A percentile compares a stretch with the other conserved stretches of the same genome.
phyloP scores from a whole-genome alignment of 2,888 invertebrate species.

The Lycocerus yunnanus region DNA sequence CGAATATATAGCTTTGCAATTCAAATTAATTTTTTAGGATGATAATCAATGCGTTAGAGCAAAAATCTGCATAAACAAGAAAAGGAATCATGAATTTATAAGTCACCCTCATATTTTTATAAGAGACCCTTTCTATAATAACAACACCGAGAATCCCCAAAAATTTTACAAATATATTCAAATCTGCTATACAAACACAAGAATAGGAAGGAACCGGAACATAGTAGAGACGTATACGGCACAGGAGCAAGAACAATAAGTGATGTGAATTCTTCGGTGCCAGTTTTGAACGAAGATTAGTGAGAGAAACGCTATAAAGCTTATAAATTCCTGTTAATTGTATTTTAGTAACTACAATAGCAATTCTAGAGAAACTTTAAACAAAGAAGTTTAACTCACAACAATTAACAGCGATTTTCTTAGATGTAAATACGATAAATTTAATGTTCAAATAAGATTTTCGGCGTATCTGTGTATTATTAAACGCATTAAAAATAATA shows the following conservation, averaged over 20 bases:
- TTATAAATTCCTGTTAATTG: slow-evolving; percentile 33
- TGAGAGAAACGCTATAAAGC: slow-evolving; percentile 31
- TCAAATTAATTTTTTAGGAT: slow-evolving; percentile 15
- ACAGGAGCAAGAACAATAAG: slow-evolving; percentile 30
- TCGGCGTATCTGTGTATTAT: not conserved
- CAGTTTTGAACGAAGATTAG: slow-evolving; percentile 31
- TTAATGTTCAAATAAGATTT: not conserved
- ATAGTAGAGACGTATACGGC: slow-evolving; percentile 28
- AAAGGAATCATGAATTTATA: slow-evolving; percentile 24
- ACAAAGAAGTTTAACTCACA: slow-evolving; percentile 29
- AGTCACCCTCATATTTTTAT: slow-evolving; percentile 25
- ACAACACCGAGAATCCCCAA: slow-evolving; percentile 19
- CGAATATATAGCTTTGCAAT: slow-evolving; percentile 7
- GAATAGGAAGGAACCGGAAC: slow-evolving; percentile 30
- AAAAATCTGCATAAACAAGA: slow-evolving; percentile 21
- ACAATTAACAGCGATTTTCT: slow-evolving; percentile 26
- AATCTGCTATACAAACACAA: slow-evolving; percentile 28
- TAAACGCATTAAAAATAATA: not conserved
- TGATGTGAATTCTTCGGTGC: slow-evolving; percentile 29
- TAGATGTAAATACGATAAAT: slow-evolving; percentile 25
- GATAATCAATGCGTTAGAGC: slow-evolving; percentile 16
- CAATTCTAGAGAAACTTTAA: slow-evolving; percentile 25
- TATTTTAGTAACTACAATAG: slow-evolving; percentile 30
- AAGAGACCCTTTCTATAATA: slow-evolving; percentile 26
- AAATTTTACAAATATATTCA: slow-evolving; percentile 28